Evolutionary conservation across 2,888 invertebrate genomes (phyloP), one percentile per base, ranked within the genome.

Genomic region (Lasioglossum morio): DNA sequence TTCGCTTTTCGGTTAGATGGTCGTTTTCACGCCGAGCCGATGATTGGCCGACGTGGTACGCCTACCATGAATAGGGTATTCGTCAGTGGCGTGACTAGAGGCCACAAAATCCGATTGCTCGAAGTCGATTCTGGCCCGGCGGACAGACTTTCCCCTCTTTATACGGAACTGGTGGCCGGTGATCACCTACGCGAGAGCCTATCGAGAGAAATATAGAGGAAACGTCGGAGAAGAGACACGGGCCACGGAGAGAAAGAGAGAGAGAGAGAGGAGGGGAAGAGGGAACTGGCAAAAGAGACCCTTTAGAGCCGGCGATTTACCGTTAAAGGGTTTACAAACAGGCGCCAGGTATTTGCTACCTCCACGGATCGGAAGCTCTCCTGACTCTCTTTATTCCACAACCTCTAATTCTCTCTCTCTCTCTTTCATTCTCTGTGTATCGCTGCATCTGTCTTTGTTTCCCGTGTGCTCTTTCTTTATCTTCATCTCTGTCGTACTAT

Each of bases 321-420:
- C 90, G 90, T 90, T 90, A 89, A 90, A 89, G 91, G 91, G 86
- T 90, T 90, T 88, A 86, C 87, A 90, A 90, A 90, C 86, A 86
- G 87, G 88, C 90, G 90, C 90, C 90, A 90, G 90, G 90, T 90
- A 90, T 90, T 88, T 86, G 79, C 90, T 87, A 88, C 82, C 81
- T 88, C 73, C 86, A 81, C 82, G 63, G 79, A 90, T 88, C 89
- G 90, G 88, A 88, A 89, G 90, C 86, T 75, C 80, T 79, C 37
- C 19, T n/a, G 66, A 16, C 57, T 46, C 37, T 34, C 63, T 60
- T 79, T 72, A 72, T 72, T 60, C 27, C 66, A 34, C 66, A 34
- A 19, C 1, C 66, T 34, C 23, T 69, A n/a, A n/a, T n/a, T n/a
- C 40, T 12, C 37, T 34, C 37, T 37, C 23, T 10, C 69, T 10